A percentile compares a stretch with the other conserved stretches of the same genome.
These are phyloP conservation scores for Leptinotarsa tumamoca DNA, from an alignment of 2,888 invertebrate genomes.

Conservation along the genomic window DNA sequence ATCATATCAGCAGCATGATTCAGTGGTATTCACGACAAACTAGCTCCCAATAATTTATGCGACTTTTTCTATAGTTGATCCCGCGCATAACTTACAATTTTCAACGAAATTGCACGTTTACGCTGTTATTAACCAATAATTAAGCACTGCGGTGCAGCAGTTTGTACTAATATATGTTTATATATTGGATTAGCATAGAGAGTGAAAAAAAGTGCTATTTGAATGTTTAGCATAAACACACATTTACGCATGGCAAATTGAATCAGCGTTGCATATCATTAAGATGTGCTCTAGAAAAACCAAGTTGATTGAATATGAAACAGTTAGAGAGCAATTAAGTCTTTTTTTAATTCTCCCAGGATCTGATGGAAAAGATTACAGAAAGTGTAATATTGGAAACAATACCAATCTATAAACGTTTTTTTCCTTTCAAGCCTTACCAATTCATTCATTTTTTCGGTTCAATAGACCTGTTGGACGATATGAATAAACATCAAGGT, in stretches of 20 bases:
- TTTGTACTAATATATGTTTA: slow-evolving; percentile 27
- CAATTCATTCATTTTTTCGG: too few relatives aligned
- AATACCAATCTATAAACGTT: neutral
- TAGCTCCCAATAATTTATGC: slow-evolving; percentile 28
- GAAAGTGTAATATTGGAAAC: neutral
- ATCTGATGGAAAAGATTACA: too few relatives aligned
- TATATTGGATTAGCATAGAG: slow-evolving; percentile 24
- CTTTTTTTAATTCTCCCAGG: neutral
- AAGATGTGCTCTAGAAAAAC: slow-evolving; percentile 14
- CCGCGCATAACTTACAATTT: slow-evolving; percentile 26
- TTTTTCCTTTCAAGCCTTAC: too few relatives aligned
- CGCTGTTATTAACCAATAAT: slow-evolving; percentile 25
- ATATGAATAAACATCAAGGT: too few relatives aligned
- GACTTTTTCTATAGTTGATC: slow-evolving; percentile 18
- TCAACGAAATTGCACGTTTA: slow-evolving; percentile 25
- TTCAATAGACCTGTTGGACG: too few relatives aligned
- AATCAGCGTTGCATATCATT: slow-evolving; percentile 15
- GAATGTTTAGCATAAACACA: slow-evolving; percentile 31
- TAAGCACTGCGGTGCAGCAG: slow-evolving; percentile 13
- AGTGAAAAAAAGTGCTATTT: slow-evolving; percentile 22
- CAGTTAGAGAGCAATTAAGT: neutral
- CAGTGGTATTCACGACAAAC: slow-evolving; percentile 24
- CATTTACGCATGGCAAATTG: slow-evolving; percentile 24
- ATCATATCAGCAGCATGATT: slow-evolving; percentile 32
- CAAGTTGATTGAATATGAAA: slow-evolving; percentile 6